Conservation (phyloP, 2,797 vertebrate species). For the Pelobates cultripes region DNA sequence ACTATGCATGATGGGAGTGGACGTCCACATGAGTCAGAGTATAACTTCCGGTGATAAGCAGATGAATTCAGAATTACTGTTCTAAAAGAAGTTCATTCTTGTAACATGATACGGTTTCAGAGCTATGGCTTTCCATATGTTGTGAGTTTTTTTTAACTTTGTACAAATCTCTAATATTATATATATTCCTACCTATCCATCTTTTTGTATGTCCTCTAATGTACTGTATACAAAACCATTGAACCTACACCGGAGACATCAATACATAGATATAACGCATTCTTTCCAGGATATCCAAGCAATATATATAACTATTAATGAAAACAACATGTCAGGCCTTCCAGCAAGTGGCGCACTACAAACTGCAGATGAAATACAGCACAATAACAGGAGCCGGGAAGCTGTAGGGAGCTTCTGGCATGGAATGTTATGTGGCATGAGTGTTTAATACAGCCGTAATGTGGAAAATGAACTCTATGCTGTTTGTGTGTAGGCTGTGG, state of each 20-base stretch:
- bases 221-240: not conserved
- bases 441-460: constrained; percentile 26
- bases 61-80: no score
- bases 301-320: constrained; percentile 1
- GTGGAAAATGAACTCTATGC: constrained; percentile 21
- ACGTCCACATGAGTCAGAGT: no score
- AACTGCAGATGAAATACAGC: constrained; percentile 10
- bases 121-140: no score
- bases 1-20: no score
- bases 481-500: constrained; percentile 1
- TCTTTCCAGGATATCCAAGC: constrained; percentile 24
- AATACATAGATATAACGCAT: constrained; percentile 45
- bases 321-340: constrained; percentile 11
- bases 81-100: no score
- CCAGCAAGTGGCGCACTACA: constrained; percentile 42
- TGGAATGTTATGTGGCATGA: constrained; percentile 27
- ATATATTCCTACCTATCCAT: not conserved
- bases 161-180: not conserved
- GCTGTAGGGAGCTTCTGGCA: constrained; percentile 6
- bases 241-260: constrained; percentile 46
- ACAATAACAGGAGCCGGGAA: constrained; percentile 39
- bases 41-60: no score
- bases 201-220: not conserved
- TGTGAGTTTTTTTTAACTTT: not conserved
- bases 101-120: no score